Conservation (phyloP, 2,888 invertebrate genomes). For the Apodemia hepburni region DNA sequence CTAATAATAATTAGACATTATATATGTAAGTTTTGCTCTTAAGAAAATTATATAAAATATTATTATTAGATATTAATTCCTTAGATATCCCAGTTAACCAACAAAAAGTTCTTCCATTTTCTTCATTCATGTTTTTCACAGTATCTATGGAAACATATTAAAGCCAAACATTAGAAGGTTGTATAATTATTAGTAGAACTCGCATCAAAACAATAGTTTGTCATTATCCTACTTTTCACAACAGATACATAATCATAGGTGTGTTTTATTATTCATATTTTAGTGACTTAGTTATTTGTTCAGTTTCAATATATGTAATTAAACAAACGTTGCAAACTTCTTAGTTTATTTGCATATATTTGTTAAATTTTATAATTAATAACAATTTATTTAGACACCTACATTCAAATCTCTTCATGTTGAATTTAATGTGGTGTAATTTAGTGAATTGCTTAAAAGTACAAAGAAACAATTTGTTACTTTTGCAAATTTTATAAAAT, state of each 20-base stretch:
- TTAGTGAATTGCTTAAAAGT: constrained; percentile 85
- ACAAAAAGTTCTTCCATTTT: constrained; percentile 31
- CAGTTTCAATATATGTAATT: constrained; percentile 71
- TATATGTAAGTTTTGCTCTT: constrained; percentile 13
- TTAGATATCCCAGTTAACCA: constrained; percentile 32
- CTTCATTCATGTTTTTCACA: constrained; percentile 3
- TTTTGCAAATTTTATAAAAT: constrained; percentile 86
- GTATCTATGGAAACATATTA: constrained; percentile 1
- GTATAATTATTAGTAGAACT: constrained; percentile 47
- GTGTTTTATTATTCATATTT: constrained; percentile 73
- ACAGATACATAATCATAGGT: constrained; percentile 48
- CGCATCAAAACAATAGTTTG: constrained; percentile 39
- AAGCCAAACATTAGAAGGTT: constrained; percentile 40
- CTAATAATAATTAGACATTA: neutral
- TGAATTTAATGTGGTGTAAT: constrained; percentile 75
- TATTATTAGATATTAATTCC: constrained; percentile 6
- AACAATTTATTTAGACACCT: constrained; percentile 73
- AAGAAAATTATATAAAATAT: constrained; percentile 12
- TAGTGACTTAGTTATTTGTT: constrained; percentile 70
- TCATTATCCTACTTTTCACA: constrained; percentile 42
- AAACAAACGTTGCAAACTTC: constrained; percentile 74
- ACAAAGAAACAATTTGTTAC: constrained; percentile 85
- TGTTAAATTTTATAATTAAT: constrained; percentile 74
- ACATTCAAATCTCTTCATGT: constrained; percentile 66
- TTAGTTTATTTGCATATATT: constrained; percentile 78